Base-by-base conservation (phyloP, 1,140 invertebrate genomes). In the Euura lappo region DNA sequence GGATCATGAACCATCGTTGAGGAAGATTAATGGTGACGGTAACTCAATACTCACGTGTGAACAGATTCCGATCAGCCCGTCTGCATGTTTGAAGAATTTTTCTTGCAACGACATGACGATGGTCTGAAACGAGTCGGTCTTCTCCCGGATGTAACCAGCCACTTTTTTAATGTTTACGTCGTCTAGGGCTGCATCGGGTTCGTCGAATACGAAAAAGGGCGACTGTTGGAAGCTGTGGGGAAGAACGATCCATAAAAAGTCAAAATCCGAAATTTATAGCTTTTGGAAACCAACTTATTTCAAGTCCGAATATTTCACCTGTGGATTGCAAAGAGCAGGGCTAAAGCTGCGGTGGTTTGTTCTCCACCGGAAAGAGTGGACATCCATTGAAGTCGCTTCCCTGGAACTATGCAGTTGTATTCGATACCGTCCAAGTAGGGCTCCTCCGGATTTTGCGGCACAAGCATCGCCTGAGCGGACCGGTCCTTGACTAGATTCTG, bases 31-130 rank as follows among this genome's bases (percentile, higher is more conserved):
- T 45, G 44, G 44, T 72, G 64, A 76, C 72, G 45, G 73, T 42
- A 72, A 73, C 60, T 70, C 68, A 46, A 72, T 66, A 89, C 91
- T 89, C 89, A 98, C 96, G 91, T 98, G 95, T 3, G 98, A 98
- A 82, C 96, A 98, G 83, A 99, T 99, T 71, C 98, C 99, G 86
- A 99, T 94, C 4, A 99, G 91, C 10, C 97, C 94, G 90, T 99
- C 98, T 0, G 98, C 96, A 88, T 98, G 96, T 45, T 97, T 97
- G 90, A 99, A 99, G 90, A 99, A 99, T 89, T 99, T 99, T 89
- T 99, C 99, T 89, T 99, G 99, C 64, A 99, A 90, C 5, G 98
- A 99, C 85, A 99, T 99, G 70, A 99, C 98, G 87, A 99, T 99
- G 70, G 98, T 98, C 89, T 99, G 99, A 75, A 99, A 88, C 46